Evolutionary conservation across 2,888 invertebrate species (phyloP), one percentile per base, ranked within the genome.

Genomic region (Oconnorella tubifera): DNA sequence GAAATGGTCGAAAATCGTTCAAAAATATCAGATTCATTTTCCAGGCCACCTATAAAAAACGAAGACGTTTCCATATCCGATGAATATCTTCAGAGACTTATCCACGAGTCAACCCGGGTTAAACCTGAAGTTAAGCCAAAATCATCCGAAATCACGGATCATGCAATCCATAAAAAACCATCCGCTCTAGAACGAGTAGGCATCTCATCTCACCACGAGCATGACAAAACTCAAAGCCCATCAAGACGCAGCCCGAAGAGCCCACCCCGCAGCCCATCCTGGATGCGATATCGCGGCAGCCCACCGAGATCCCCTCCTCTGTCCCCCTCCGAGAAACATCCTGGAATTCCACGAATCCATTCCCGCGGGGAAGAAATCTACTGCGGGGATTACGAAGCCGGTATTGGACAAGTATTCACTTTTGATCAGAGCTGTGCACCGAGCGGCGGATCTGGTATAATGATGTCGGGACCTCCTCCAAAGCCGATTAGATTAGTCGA

Each of bases 181-280:
- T 64, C 66, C 1, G 61, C 70, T 19, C 51, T 70, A 1, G 70
- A 69, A 27, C 40, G 69, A n/a, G 59, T 63, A 31, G 59, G 33
- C 4, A 40, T 67, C 19, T 49, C 40, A 53, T 60, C 59, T 14
- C 55, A 60, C 51, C 62, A 65, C 33, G 59, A 63, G 27, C 51
- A 60, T n/a, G 67, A 68, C 53, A 57, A 66, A n/a, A 66, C 56
- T 40, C 59, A 57, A 33, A 69, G 70, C 40, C 70, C 68, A 3
- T 63, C 61, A 1, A 31, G 67, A 6, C 58, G 69, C 1, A 64
- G 61, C 10, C 66, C 63, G 31, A 65, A 59, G 55, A 69, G 77
- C 4, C 78, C 77, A 1, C 80, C 80, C 0, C 71, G 77, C n/a
- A 79, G 78, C 66, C 80, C 80, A 1, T 77, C 64, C 28, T 70